A percentile compares a stretch with the other conserved stretches of the same genome.
These are phyloP conservation scores for Leiothrix lutea DNA, from an alignment of 2,113 vertebrate genomes.

Conservation along the genomic window DNA sequence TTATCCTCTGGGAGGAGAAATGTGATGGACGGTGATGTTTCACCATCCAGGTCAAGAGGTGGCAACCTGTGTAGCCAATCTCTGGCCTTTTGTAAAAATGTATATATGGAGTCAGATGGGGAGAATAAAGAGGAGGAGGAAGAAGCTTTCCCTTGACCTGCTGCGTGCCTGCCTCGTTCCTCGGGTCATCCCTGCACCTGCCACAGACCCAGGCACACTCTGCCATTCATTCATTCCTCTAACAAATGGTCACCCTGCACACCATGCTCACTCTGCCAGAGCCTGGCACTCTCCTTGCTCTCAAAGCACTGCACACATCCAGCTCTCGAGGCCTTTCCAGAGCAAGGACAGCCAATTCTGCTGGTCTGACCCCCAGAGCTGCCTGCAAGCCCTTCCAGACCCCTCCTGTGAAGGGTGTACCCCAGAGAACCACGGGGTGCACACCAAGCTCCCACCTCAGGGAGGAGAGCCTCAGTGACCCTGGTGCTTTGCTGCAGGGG, in stretches of 20 bases:
- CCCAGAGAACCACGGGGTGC: rapidly evolving
- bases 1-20: too few relatives aligned
- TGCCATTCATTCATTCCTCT: rapidly evolving
- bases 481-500: neutral
- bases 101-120: too few relatives aligned
- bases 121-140: too few relatives aligned
- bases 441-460: neutral
- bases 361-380: neutral
- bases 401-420: too few relatives aligned
- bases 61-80: too few relatives aligned
- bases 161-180: too few relatives aligned
- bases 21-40: too few relatives aligned
- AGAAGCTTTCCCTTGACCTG: too few relatives aligned
- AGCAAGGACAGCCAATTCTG: neutral
- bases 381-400: neutral
- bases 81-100: too few relatives aligned
- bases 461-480: neutral
- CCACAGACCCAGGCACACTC: neutral
- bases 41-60: too few relatives aligned
- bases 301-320: neutral
- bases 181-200: too few relatives aligned
- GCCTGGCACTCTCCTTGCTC: neutral
- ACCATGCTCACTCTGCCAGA: rapidly evolving
- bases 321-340: neutral
- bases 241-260: neutral